Base-by-base conservation (phyloP, 2,797 vertebrate genomes). In the Anas bahamensis region DNA sequence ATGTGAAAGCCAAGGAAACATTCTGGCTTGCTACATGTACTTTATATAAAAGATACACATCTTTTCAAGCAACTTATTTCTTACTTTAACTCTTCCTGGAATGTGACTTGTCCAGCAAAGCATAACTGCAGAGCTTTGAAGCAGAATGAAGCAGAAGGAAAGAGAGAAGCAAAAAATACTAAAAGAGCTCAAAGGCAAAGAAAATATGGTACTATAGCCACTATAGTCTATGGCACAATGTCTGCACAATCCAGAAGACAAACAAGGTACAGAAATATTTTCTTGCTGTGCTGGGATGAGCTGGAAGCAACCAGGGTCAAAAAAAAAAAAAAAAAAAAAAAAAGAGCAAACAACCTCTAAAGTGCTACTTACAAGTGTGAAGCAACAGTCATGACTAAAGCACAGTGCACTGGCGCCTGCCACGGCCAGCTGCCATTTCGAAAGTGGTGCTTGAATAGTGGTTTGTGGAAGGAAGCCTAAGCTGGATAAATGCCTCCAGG, bases 61-160 rank as follows among this genome's bases (percentile, higher is more conserved):
- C 72, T 81, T 78, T 75, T 42, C 59, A 56, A 81, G 79, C 1
- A 5, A 75, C 83, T 80, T 88, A 90, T 80, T 93, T 92, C 90
- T 93, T 79, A 42, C 63, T 89, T 91, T 60, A 94, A 87, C 77
- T 96, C 86, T 59, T 90, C 91, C 83, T 76, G 76, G 86, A 89
- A 88, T 89, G 79, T 56, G 88, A 92, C 72, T 90, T 95, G 60
- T 85, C 88, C 86, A 94, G 59, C 77, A 96, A 90, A 93, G 82
- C 57, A 69, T 83, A 90, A 69, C 60, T 91, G 88, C 74, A 86
- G 61, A 89, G 57, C 89, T 95, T 90, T 91, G 81, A 94, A 93
- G 79, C 64, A 93, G 66, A 96, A 88, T 91, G 78, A 94, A 93
- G 79, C 64, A 93, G 66, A 96, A 88, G 83, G 59, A 84, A 95